These are phyloP conservation scores for Leucoptera coffeella DNA, from an alignment of 2,888 invertebrate species.

Conservation along the genomic window DNA sequence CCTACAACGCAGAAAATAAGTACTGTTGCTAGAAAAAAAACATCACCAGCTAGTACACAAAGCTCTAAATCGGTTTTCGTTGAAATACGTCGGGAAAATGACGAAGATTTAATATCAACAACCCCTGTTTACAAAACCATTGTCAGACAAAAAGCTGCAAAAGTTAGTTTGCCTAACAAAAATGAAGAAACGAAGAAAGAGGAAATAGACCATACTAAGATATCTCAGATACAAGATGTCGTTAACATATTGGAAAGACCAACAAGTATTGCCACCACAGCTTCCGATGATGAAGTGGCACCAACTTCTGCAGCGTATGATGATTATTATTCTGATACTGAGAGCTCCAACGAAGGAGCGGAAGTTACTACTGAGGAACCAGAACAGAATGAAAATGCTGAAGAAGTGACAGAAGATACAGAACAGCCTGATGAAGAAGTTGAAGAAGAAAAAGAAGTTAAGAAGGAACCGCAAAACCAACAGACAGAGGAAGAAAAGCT, in stretches of 20 bases:
- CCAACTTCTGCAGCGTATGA: too few species aligned
- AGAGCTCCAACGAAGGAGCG: constrained; percentile 9
- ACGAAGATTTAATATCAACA: too few species aligned
- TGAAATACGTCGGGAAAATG: constrained; percentile 10
- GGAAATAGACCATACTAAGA: constrained; percentile 12
- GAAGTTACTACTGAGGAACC: constrained; percentile 1
- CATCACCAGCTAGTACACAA: too few species aligned
- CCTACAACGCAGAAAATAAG: too few species aligned
- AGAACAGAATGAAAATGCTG: constrained; percentile 2
- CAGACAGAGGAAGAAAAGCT: too few species aligned
- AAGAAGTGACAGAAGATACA: neutral
- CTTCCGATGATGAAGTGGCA: neutral
- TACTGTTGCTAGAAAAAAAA: too few species aligned
- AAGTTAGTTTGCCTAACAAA: constrained; percentile 4
- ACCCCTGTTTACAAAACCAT: too few species aligned
- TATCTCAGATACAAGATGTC: constrained; percentile 31
- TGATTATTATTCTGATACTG: too few species aligned
- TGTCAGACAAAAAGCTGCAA: constrained; percentile 3
- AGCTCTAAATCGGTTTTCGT: too few species aligned
- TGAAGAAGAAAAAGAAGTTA: neutral
- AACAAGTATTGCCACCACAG: constrained; percentile 11
- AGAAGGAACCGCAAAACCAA: too few species aligned
- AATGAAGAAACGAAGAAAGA: too few species aligned
- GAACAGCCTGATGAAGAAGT: neutral
- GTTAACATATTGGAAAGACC: constrained; percentile 22